Evolutionary conservation across 2,888 invertebrate species (phyloP), one percentile per base, ranked within the genome.

Genomic region (Brachyopa scutellaris): DNA sequence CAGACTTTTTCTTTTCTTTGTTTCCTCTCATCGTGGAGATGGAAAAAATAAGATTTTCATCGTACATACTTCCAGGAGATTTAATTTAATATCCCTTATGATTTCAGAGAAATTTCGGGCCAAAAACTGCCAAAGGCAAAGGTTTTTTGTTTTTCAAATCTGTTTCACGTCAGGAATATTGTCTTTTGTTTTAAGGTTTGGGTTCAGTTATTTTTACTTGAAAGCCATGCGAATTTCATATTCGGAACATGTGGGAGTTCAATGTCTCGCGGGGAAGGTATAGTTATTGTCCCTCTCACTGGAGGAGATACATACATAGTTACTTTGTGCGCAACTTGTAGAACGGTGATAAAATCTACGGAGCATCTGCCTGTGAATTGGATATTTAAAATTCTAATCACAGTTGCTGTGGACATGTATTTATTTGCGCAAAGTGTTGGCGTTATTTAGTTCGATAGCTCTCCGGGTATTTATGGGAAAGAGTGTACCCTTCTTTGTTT

Each of bases 81-180:
- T 70, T 77, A 77, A 77, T 77, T 70, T 77, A 61, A 77, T 77
- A 70, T 77, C 76, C 69, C 36, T 77, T 76, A 55, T 70, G 61
- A 61, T 47, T 76, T 69, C 45, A 62, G 61, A 21, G 19, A 61
- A 29, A 21, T 19, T 33, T 36, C 9, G n/a, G 8, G 9, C 11
- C 5, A 7, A 13, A 33, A 8, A 11, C 2, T 19, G 15, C 40
- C 59, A 29, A 9, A 26, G 40, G 59, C 40, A 26, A 29, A 7
- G 13, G 15, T 42, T 59, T 59, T 17, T 40, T 55, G 55, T 13
- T 38, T 21, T 23, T 26, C 5, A 42, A 13, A 42, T 17, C 19
- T 9, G 33, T 13, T 29, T 2, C n/a, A 7, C 15, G 15, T 8
- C 9, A 23, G 3, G 26, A 9, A 19, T 36, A 8, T 38, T 36